Base-by-base conservation (phyloP, 2,113 vertebrate genomes). In the Nannobrachium achirus region DNA sequence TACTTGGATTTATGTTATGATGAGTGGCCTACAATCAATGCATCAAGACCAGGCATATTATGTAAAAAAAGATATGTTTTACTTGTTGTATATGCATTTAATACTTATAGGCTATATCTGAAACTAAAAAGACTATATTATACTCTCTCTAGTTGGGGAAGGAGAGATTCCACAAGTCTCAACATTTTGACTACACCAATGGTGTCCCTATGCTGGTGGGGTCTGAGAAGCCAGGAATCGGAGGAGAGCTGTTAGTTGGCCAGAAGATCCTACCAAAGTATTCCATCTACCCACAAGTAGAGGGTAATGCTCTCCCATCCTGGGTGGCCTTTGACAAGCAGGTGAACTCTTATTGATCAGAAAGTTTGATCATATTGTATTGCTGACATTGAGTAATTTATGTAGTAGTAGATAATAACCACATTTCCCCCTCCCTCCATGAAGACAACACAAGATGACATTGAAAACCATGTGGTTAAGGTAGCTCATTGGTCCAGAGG, bases 271-370 rank as follows among this genome's bases (percentile, higher is more conserved):
- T 85, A 75, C 49, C 91, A 8, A 92, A 90, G 25, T 90, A 81
- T 60, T 94, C 87, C 1, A 65, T 79, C 4, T 95, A 88, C 80
- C 93, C 93, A 39, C 82, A 46, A 81, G 94, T 56, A 68, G 42
- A 78, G 0, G 91, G 91, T 69, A 69, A 56, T 9, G 57, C 56
- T 44, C 46, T 66, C 8, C 96, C 97, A 14, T 78, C 94, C 4
- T 98, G 96, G 97, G 62, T 96, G 16, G 92, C 90, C 71, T 97
- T 97, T 82, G 94, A 98, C 86, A 98, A 96, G 81, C 94, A 98
- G 95, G 96, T 98, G 80, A 69, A 1, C 18, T 6, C 13, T 48
- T 48, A n/a, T 48, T 6, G 10, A 48, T 33, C 25, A 1, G 25
- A 33, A 33, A 33, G 2, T 48, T 48, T 48, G 13, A 48, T 48